phyloP scores from a whole-genome alignment of 2,113 vertebrate genomes.

The Proterorhinus semilunaris region DNA sequence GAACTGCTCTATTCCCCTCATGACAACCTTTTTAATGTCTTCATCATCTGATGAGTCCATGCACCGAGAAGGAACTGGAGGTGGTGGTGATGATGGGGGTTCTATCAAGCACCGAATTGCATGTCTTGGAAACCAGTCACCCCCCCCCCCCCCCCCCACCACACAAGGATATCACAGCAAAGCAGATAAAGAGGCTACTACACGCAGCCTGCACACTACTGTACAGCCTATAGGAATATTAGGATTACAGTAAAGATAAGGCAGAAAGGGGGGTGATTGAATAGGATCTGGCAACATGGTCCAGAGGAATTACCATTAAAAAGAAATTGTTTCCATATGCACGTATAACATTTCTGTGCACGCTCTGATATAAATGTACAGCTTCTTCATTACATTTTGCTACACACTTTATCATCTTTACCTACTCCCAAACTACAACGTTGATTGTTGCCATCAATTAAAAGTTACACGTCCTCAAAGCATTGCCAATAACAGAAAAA shows the following conservation, averaged over 20 bases:
- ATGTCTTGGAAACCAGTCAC: background rate
- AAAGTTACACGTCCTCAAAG: background rate
- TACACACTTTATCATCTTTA: background rate
- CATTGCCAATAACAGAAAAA: background rate
- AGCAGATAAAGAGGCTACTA: background rate
- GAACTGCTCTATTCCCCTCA: background rate
- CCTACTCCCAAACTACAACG: background rate
- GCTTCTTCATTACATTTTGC: too few species aligned
- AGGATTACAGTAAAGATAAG: background rate
- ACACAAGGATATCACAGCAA: background rate
- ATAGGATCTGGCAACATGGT: background rate
- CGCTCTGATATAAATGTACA: background rate
- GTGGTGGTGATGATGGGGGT: background rate
- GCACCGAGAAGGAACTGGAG: background rate
- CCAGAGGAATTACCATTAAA: background rate
- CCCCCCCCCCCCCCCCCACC: background rate
- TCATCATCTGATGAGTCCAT: constrained; percentile 1
- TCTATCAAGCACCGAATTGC: constrained; percentile 3
- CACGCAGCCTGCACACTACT: background rate
- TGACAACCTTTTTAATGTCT: background rate
- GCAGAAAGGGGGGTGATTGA: background rate
- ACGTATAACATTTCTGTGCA: background rate
- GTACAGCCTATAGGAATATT: background rate
- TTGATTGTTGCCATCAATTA: background rate
- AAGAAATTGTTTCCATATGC: background rate